Conservation (phyloP, 2,888 invertebrate species). For the Eupeodes luniger region DNA sequence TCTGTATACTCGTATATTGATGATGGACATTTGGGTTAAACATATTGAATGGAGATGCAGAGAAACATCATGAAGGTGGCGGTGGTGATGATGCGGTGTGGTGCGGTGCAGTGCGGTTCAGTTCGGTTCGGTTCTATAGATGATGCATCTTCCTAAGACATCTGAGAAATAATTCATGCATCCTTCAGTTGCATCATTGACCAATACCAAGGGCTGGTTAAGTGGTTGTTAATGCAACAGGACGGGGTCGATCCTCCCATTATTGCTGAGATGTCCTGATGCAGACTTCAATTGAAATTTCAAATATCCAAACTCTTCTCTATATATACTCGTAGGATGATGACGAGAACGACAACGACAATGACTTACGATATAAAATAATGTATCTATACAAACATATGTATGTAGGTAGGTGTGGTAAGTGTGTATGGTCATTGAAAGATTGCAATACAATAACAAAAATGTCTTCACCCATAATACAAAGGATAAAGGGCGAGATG, state of each 20-base stretch:
- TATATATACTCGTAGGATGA: not conserved
- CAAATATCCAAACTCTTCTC: constrained; percentile 28
- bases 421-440: constrained; percentile 41
- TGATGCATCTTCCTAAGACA: constrained; percentile 63
- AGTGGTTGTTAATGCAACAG: constrained; percentile 70
- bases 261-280: constrained; percentile 14
- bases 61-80: not conserved
- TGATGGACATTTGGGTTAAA: constrained; percentile 66
- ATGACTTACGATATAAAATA: not conserved
- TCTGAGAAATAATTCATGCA: constrained; percentile 71
- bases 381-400: no score
- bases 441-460: constrained; percentile 59
- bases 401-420: not conserved
- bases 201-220: constrained; percentile 29
- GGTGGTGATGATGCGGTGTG: constrained; percentile 13
- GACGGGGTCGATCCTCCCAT: constrained; percentile 20
- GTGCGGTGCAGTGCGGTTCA: no score
- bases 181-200: constrained; percentile 69
- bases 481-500: not conserved
- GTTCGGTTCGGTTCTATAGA: no score
- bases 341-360: not conserved
- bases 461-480: constrained; percentile 45
- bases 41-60: constrained; percentile 60
- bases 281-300: constrained; percentile 69
- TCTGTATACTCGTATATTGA: not conserved